Evolutionary conservation across 2,888 invertebrate genomes (phyloP), one percentile per base, ranked within the genome.

Genomic region (Nasonia oneida): DNA sequence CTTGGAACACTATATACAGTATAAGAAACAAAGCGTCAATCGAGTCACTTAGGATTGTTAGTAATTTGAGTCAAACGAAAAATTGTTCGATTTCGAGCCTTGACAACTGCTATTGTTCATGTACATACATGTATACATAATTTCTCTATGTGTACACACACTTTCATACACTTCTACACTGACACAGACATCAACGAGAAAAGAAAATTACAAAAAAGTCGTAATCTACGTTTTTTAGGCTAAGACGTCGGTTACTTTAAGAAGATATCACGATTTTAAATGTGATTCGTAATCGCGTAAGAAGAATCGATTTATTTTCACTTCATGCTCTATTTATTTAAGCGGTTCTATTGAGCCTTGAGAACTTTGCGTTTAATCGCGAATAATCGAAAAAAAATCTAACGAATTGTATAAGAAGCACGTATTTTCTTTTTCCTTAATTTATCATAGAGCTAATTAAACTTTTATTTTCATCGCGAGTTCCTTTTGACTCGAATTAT

Each of bases 91-190:
- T 85, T 80, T 85, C 67, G 67, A 86, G 84, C 70, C 81, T 84
- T 86, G 71, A 83, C 81, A 77, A 83, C 23, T 83, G 47, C 73
- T 50, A 81, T 86, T 87, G 83, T 81, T 85, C 78, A 78, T 83
- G 81, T 86, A 87, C 50, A 86, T 86, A 85, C 70, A 81, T 85
- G 81, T 86, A 86, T 86, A 84, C 85, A 80, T 83, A 80, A 85
- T 83, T 61, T 86, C 47, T 87, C 75, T 85, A 85, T 77, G 83
- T 85, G 87, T 85, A 83, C 71, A 80, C 79, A 77, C 67, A 64
- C 42, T 81, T 33, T 47, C 76, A 81, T 81, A 80, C 53, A 86
- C 50, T 78, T 86, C 64, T 47, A 78, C 77, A 73, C 64, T 12
- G 78, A 76, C 47, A 81, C 71, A 80, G 75, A 80, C 67, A 53